These are phyloP conservation scores for Oxytorus armatus DNA, from an alignment of 2,888 invertebrate genomes.

Conservation along the genomic window DNA sequence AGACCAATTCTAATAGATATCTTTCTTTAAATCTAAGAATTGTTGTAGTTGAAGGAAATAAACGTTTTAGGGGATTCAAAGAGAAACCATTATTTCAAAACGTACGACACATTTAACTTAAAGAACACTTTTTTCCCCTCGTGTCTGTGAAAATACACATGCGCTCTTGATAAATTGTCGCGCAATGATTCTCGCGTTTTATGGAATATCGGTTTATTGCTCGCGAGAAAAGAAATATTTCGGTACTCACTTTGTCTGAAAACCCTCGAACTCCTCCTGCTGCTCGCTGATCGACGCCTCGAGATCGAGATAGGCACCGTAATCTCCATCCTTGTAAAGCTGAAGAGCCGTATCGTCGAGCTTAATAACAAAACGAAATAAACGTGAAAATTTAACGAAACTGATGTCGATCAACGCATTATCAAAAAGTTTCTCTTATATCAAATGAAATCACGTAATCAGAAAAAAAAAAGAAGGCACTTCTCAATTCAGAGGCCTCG, in stretches of 20 bases:
- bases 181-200: background rate
- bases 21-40: too few relatives aligned
- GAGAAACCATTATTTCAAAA: too few relatives aligned
- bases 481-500: too few relatives aligned
- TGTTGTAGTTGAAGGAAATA: too few relatives aligned
- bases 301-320: constrained; percentile 98
- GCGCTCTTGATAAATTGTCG: background rate
- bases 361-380: constrained; percentile 87
- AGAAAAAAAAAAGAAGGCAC: too few relatives aligned
- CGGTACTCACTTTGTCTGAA: constrained; percentile 94
- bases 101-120: too few relatives aligned
- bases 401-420: too few relatives aligned
- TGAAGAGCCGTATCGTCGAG: constrained; percentile 98
- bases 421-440: too few relatives aligned
- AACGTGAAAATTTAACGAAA: background rate
- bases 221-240: background rate
- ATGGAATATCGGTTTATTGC: background rate
- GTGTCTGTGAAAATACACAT: background rate
- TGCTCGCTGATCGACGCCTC: constrained; percentile 98
- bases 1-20: too few relatives aligned
- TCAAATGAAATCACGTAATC: too few relatives aligned
- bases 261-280: constrained; percentile 98
- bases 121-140: too few relatives aligned
- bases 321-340: constrained; percentile 98
- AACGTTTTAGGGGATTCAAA: too few relatives aligned